phyloP scores from a whole-genome alignment of 2,888 invertebrate species.

The Allacma fusca region DNA sequence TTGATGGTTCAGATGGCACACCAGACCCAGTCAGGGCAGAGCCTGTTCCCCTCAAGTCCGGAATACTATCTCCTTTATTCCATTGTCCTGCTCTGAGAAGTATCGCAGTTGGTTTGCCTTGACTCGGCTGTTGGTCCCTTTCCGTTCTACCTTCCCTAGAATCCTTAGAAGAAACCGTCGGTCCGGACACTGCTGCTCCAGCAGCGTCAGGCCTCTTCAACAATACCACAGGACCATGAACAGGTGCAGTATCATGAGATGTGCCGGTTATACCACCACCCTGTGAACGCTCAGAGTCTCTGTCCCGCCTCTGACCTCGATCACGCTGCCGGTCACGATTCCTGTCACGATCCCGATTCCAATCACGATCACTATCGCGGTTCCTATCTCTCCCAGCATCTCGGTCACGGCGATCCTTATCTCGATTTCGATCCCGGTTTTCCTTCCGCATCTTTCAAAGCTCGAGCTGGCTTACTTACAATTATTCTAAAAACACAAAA shows the following conservation, averaged over 20 bases:
- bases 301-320: background rate
- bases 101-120: constrained; percentile 5
- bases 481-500: background rate
- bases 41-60: constrained; percentile 34
- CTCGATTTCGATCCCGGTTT: constrained; percentile 26
- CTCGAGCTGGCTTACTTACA: background rate
- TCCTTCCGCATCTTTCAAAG: constrained; percentile 6
- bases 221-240: constrained; percentile 49
- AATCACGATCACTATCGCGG: constrained; percentile 9
- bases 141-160: constrained; percentile 14
- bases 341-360: constrained; percentile 44
- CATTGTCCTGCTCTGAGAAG: constrained; percentile 10
- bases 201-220: constrained; percentile 49
- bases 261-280: constrained; percentile 17
- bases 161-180: constrained; percentile 2
- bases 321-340: constrained; percentile 38
- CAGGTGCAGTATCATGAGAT: constrained; percentile 30
- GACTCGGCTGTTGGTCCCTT: background rate
- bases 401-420: constrained; percentile 37
- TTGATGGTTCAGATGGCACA: background rate
- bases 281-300: constrained; percentile 37
- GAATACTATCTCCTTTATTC: constrained; percentile 40
- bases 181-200: background rate
- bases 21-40: constrained; percentile 1
- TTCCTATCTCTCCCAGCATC: background rate